Conservation (phyloP, 2,113 vertebrate genomes). For the Nannobrachium achirus region DNA sequence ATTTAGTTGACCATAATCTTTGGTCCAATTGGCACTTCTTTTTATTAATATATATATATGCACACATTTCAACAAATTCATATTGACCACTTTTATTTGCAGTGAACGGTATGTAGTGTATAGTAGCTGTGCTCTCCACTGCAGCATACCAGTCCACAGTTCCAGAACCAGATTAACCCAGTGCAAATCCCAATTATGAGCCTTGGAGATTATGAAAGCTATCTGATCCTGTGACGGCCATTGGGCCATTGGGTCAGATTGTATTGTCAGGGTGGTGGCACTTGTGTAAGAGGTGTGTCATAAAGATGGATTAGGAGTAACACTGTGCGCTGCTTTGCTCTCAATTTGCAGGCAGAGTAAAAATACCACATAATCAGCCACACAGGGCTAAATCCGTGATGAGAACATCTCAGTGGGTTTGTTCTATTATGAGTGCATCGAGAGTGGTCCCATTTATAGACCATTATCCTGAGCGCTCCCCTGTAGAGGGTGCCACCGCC, state of each 20-base stretch:
- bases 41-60: too few species aligned
- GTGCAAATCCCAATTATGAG: slow-evolving; percentile 22
- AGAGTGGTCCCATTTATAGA: too few species aligned
- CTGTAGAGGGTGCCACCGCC: too few species aligned
- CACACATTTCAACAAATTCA: too few species aligned
- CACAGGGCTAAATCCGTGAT: slow-evolving; percentile 28
- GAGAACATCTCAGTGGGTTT: slow-evolving; percentile 30
- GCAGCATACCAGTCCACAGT: neutral
- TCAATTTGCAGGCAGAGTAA: slow-evolving; percentile 35
- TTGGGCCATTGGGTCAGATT: slow-evolving; percentile 6
- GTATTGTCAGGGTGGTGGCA: neutral
- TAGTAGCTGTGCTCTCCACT: neutral
- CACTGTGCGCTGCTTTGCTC: slow-evolving; percentile 16
- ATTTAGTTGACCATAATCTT: too few species aligned
- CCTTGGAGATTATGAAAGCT: slow-evolving; percentile 34
- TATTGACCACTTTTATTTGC: too few species aligned
- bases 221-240: slow-evolving; percentile 41
- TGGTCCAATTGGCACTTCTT: too few species aligned
- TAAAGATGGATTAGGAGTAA: slow-evolving; percentile 56
- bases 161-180: slow-evolving; percentile 2
- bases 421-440: too few species aligned
- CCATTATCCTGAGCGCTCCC: too few species aligned
- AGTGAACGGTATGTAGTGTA: too few species aligned
- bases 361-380: slow-evolving; percentile 35
- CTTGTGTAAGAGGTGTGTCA: slow-evolving; percentile 47